Conservation (phyloP, 2,888 invertebrate species). For the Ypsolopha scabrella region DNA sequence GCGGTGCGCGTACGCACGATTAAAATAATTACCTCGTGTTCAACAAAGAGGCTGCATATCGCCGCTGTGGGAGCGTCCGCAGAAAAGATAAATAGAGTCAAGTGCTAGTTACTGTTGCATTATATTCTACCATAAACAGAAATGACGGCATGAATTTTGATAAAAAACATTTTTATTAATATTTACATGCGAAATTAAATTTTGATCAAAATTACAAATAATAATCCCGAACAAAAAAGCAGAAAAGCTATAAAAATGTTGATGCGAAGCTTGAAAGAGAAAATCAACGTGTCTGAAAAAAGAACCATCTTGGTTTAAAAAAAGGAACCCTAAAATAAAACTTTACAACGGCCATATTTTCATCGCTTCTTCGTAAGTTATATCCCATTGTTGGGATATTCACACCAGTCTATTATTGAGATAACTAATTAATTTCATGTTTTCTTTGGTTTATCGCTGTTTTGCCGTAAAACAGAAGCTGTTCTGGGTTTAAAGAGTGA, state of each 20-base stretch:
- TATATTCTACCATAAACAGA: no score
- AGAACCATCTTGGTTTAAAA: no score
- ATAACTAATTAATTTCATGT: neutral
- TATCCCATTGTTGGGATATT: neutral
- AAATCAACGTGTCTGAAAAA: no score
- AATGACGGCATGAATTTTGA: no score
- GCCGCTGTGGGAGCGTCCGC: conserved; percentile 25
- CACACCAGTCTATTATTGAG: neutral
- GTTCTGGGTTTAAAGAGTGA: neutral
- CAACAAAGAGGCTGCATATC: conserved; percentile 22
- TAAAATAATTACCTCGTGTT: conserved; percentile 38
- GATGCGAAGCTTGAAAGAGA: no score
- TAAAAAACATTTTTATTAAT: no score
- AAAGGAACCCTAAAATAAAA: neutral
- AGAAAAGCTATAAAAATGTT: no score
- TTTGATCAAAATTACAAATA: no score
- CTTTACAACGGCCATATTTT: conserved; percentile 1
- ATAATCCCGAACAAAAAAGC: no score
- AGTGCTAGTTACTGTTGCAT: no score
- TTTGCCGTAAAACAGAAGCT: neutral
- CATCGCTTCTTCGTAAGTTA: conserved; percentile 5
- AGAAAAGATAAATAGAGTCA: conserved; percentile 12
- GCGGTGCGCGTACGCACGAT: conserved; percentile 24
- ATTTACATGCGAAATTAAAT: no score
- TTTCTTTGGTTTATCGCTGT: neutral